Evolutionary conservation across 1,140 invertebrate species (phyloP), one percentile per base, ranked within the genome.

Genomic region (Sminthurinus signatus): DNA sequence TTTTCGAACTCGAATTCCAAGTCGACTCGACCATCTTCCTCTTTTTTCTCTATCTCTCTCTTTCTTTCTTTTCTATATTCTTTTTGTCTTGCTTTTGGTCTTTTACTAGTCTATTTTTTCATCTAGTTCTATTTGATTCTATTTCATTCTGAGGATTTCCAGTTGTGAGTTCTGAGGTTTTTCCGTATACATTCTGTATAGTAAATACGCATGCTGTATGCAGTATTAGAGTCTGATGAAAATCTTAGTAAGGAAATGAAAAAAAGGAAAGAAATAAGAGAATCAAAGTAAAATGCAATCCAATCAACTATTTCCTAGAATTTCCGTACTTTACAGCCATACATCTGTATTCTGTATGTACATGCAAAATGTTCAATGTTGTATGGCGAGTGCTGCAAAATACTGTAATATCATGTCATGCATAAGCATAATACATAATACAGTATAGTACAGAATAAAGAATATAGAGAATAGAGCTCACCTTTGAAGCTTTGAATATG

Each of bases 71-170:
- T 54, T 25, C 27, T 23, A 10, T 25, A 12, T 17, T 5, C 51
- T 25, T 25, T 19, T 54, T 5, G 8, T 19, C 23, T 48, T 48
- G 46, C 5, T 48, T 8, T 48, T 48, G 46, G 23, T 48, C 46
- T 14, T 8, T 14, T 48, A 8, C 46, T 48, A 8, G 46, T 10
- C 8, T 8, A 39, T 39, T 8, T 17, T 8, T 39, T 8, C 36
- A 39, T 39, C 8, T 39, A 39, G 8, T 10, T 39, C 10, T 48
- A 8, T 27, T 52, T 23, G 4, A 28, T 27, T 31, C 15, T 27
- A 8, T 54, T 54, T 54, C 25, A 54, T 54, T 54, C 51, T 54
- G 51, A 54, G 51, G 51, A n/a, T n/a, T n/a, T n/a, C n/a, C n/a
- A n/a, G n/a, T n/a, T n/a, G n/a, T n/a, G n/a, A n/a, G n/a, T n/a